Conservation (phyloP, 2,797 vertebrate genomes). For the Sebastes taczanowskii region DNA sequence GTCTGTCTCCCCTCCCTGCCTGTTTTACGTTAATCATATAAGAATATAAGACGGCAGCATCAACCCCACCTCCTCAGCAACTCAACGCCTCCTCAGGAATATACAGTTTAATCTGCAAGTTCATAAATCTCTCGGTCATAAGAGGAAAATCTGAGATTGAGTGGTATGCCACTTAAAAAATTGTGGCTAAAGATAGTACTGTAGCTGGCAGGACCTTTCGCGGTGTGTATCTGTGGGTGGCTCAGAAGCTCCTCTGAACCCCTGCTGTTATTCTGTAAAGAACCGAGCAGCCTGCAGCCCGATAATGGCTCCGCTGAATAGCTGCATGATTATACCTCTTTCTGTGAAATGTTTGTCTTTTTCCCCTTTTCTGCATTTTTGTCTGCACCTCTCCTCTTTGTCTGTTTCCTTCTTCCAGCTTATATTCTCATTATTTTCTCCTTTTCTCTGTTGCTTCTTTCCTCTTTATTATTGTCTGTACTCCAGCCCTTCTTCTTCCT, state of each 20-base stretch:
- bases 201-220: constrained; percentile 68
- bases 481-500: constrained; percentile 3
- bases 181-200: constrained; percentile 67
- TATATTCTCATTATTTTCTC: constrained; percentile 29
- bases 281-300: constrained; percentile 76
- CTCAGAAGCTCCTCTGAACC: constrained; percentile 71
- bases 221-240: constrained; percentile 67
- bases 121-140: constrained; percentile 56
- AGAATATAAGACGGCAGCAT: constrained; percentile 32
- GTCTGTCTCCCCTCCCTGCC: constrained; percentile 5
- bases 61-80: constrained; percentile 33
- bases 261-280: constrained; percentile 77
- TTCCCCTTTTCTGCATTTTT: constrained; percentile 55
- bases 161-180: constrained; percentile 64
- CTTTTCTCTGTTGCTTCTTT: constrained; percentile 29
- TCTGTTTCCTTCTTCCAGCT: constrained; percentile 31
- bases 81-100: constrained; percentile 51
- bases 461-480: constrained; percentile 30
- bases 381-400: constrained; percentile 50
- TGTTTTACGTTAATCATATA: constrained; percentile 29
- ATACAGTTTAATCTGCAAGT: constrained; percentile 52
- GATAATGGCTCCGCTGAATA: constrained; percentile 79
- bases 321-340: constrained; percentile 80
- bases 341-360: constrained; percentile 71
- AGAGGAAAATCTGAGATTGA: constrained; percentile 63